Percentiles rank a stretch among this genome's conserved stretches.
phyloP scores from a whole-genome alignment of 2,888 invertebrate species.

The Fissipunctia ypsillon region DNA sequence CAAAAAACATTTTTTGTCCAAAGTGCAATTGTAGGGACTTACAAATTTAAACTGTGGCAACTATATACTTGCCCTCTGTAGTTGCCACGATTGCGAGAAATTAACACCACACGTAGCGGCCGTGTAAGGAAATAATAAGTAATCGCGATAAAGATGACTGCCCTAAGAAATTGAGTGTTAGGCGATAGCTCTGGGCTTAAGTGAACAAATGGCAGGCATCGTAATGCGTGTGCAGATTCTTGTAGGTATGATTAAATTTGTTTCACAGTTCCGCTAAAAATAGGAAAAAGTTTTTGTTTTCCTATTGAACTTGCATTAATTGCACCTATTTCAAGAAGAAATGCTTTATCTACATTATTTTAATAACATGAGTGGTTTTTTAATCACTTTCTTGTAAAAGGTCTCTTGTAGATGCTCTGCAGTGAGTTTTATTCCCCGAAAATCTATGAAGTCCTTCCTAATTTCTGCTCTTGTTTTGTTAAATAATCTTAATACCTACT shows the following conservation, averaged over 20 bases:
- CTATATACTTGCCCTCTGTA: slow-evolving; percentile 44
- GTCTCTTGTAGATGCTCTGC: no score
- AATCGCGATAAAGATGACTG: slow-evolving; percentile 62
- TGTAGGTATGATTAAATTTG: slow-evolving; percentile 31
- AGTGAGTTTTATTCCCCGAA: slow-evolving; percentile 21
- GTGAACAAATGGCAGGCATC: slow-evolving; percentile 26
- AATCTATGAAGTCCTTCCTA: not conserved
- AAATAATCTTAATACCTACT: not conserved
- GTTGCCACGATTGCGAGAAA: slow-evolving; percentile 70
- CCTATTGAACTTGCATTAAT: not conserved
- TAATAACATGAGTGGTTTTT: not conserved
- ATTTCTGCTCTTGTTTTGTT: not conserved
- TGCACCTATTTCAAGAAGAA: not conserved
- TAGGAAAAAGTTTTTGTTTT: not conserved
- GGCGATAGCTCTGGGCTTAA: slow-evolving; percentile 60
- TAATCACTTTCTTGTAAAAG: not conserved
- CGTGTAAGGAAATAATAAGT: slow-evolving; percentile 62
- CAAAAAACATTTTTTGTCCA: not conserved
- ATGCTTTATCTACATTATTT: not conserved
- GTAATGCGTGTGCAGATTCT: slow-evolving; percentile 45
- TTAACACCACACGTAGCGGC: slow-evolving; percentile 66
- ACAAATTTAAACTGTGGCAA: slow-evolving; percentile 35
- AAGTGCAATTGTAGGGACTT: not conserved
- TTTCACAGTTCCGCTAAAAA: not conserved
- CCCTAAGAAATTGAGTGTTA: slow-evolving; percentile 68